Evolutionary conservation across 2,797 vertebrate genomes (phyloP).

Genomic region (Caiman crocodilus): DNA sequence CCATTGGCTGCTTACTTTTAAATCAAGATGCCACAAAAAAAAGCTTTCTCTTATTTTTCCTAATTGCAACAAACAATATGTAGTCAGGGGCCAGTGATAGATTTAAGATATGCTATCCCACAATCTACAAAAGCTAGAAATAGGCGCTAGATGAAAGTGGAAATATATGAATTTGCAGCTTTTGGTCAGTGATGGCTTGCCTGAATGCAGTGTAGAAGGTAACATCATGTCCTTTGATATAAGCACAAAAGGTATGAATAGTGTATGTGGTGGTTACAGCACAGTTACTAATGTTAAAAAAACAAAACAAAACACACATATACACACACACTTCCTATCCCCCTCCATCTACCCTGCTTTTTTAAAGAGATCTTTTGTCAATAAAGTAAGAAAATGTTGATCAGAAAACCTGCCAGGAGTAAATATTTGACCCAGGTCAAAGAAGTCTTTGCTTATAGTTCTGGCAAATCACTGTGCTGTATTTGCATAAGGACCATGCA

Average conservation of each 20-base stretch:
- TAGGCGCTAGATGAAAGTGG: neutral
- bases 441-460: neutral
- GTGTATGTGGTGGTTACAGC: neutral
- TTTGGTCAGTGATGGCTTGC: slow-evolving; percentile 83
- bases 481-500: too few species aligned
- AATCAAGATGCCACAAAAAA: neutral
- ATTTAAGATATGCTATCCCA: neutral
- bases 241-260: neutral
- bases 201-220: slow-evolving; percentile 94
- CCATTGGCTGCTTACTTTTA: neutral
- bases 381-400: neutral
- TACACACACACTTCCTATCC: too few species aligned
- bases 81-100: neutral
- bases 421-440: neutral
- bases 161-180: neutral
- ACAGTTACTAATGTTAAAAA: neutral
- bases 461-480: too few species aligned
- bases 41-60: neutral
- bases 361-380: neutral
- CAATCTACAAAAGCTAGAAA: neutral
- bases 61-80: neutral
- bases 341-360: neutral
- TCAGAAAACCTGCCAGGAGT: neutral
- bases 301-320: neutral
- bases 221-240: slow-evolving; percentile 30